These are phyloP conservation scores for Lucilia sericata DNA, from an alignment of 1,140 invertebrate genomes.

Conservation along the genomic window DNA sequence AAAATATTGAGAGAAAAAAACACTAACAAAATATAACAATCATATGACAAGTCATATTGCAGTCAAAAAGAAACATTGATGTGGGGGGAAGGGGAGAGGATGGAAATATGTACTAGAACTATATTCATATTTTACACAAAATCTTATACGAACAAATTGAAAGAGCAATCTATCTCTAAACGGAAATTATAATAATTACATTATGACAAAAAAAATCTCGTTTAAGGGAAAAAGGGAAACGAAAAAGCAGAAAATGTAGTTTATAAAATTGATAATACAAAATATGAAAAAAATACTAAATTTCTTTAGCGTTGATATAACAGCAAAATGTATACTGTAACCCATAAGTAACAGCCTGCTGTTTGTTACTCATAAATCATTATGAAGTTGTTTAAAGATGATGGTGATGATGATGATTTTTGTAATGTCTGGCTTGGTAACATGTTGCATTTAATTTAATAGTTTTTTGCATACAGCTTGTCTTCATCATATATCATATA, in stretches of 20 bases:
- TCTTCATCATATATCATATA: too few species aligned
- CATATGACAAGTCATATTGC: too few species aligned
- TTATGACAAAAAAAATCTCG: not conserved
- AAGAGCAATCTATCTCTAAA: conserved; percentile 8
- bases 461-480: too few species aligned
- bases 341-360: not conserved
- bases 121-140: not conserved
- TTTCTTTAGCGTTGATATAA: too few species aligned
- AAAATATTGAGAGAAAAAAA: not conserved
- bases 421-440: conserved; percentile 4
- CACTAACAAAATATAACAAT: not conserved
- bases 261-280: not conserved
- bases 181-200: conserved; percentile 23
- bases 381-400: not conserved
- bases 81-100: too few species aligned
- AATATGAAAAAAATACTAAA: too few species aligned
- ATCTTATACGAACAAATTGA: not conserved
- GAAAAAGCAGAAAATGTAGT: not conserved
- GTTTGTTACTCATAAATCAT: not conserved
- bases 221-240: not conserved
- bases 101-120: not conserved
- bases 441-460: conserved; percentile 36
- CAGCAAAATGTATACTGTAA: not conserved
- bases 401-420: not conserved
- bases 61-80: too few species aligned